Percentiles rank a stretch among this genome's conserved stretches.
phyloP scores from a whole-genome alignment of 1,140 invertebrate species.

The Drosophila jambulina region DNA sequence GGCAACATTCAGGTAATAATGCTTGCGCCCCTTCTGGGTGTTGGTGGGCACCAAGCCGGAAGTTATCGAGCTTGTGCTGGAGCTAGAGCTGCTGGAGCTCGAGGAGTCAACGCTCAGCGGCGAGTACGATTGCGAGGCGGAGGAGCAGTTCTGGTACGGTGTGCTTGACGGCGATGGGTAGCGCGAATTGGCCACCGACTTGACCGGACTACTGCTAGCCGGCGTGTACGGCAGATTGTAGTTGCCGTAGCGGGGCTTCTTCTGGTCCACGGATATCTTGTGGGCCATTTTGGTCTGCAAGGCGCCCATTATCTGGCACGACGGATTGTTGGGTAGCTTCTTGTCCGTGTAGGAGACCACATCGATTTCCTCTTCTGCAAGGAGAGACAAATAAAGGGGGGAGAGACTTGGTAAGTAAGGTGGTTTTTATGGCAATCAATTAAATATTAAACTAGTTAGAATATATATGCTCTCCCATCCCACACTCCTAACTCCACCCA shows the following conservation, averaged over 20 bases:
- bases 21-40: conserved; percentile 50
- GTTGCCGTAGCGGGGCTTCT: conserved; percentile 32
- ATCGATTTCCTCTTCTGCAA: conserved; percentile 93
- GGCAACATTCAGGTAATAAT: conserved; percentile 26
- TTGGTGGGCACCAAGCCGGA: conserved; percentile 20
- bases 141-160: conserved; percentile 52
- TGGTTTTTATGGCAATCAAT: neutral
- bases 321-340: conserved; percentile 88
- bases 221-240: conserved; percentile 76
- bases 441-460: neutral
- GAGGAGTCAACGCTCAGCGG: conserved; percentile 32
- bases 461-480: neutral
- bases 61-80: conserved; percentile 31
- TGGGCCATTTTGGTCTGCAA: conserved; percentile 86
- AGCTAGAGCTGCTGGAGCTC: conserved; percentile 31
- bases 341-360: conserved; percentile 90
- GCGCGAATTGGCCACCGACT: conserved; percentile 72
- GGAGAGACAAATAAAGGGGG: neutral
- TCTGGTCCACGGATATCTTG: conserved; percentile 64
- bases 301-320: conserved; percentile 87
- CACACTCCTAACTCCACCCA: too few relatives aligned
- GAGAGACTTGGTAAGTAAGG: neutral
- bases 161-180: conserved; percentile 71
- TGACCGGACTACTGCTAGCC: conserved; percentile 79
- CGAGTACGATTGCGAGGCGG: conserved; percentile 32